Conservation (phyloP, 2,113 vertebrate species). For the Ceuthmochares aereus region DNA sequence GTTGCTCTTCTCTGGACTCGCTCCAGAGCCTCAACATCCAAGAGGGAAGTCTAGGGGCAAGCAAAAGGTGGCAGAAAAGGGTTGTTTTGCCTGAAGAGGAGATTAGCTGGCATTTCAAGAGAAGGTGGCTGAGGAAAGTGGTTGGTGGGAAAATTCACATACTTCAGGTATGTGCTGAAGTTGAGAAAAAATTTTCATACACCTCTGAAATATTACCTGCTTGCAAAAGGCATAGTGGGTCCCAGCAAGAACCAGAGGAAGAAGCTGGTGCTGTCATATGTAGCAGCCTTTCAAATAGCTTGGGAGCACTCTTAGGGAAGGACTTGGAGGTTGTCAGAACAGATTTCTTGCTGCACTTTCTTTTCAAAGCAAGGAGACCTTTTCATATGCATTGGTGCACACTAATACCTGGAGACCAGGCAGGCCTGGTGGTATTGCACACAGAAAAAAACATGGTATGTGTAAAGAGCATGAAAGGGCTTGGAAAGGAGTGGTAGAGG, state of each 20-base stretch:
- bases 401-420: not conserved
- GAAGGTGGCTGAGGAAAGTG: not conserved
- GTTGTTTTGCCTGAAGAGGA: not conserved
- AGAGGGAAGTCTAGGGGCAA: not conserved
- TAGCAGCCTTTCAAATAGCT: not conserved
- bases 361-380: not conserved
- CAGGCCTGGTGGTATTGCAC: too few relatives aligned
- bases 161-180: not conserved
- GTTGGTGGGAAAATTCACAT: not conserved
- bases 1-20: too few relatives aligned
- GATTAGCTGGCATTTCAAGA: constrained; percentile 1
- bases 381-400: not conserved
- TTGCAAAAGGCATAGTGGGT: not conserved
- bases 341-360: constrained; percentile 1
- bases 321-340: not conserved
- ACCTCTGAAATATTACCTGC: not conserved
- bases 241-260: not conserved
- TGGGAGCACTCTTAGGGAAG: fast-evolving
- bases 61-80: not conserved
- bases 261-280: fast-evolving
- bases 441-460: not conserved
- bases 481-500: not conserved
- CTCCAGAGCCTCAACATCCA: too few relatives aligned
- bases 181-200: not conserved
- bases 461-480: not conserved